A percentile compares a stretch with the other conserved stretches of the same genome.
These are phyloP conservation scores for Lepidurus couesii DNA, from an alignment of 1,140 invertebrate genomes.

Conservation along the genomic window DNA sequence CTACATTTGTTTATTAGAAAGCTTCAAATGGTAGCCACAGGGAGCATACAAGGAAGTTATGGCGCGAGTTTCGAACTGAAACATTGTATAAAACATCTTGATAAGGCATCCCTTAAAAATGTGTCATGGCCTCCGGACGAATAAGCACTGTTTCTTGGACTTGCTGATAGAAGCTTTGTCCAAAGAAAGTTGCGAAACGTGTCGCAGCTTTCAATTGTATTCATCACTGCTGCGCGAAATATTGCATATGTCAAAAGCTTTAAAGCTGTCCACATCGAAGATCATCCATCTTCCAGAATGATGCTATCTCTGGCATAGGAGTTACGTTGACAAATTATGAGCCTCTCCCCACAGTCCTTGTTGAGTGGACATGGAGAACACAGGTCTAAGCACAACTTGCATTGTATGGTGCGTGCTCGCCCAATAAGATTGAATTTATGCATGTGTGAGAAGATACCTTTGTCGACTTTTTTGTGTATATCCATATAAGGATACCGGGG, in stretches of 20 bases:
- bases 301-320: not conserved
- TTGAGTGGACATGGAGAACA: not conserved
- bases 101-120: too few relatives aligned
- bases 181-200: not conserved
- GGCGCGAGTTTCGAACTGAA: too few relatives aligned
- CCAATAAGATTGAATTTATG: not conserved
- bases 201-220: not conserved
- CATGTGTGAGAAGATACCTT: not conserved
- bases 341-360: not conserved
- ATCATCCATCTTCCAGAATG: not conserved
- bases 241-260: not conserved
- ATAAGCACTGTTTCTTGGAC: not conserved
- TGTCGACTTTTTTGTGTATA: not conserved
- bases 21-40: not conserved
- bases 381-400: not conserved
- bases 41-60: not conserved
- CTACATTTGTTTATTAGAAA: not conserved
- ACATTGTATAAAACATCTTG: too few relatives aligned
- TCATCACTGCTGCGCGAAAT: not conserved
- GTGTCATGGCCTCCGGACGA: not conserved
- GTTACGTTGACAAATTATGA: slow-evolving; percentile 1
- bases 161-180: not conserved
- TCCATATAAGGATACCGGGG: not conserved
- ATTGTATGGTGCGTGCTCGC: not conserved
- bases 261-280: not conserved